Evolutionary conservation across 1,140 invertebrate genomes (phyloP).

Genomic region (Mactra quadrangularis): DNA sequence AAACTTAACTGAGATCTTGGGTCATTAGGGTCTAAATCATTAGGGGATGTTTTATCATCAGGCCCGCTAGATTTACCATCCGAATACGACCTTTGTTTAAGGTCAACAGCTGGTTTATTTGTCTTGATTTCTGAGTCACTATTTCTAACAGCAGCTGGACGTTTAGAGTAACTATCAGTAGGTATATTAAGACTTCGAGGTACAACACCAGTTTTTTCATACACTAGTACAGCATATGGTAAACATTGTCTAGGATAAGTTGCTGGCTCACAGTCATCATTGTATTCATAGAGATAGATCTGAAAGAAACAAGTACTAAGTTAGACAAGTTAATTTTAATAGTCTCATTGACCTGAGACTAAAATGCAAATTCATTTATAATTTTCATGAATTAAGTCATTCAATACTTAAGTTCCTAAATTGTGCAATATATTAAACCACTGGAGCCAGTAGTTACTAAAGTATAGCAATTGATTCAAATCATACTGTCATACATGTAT

Average conservation of each 20-base stretch:
- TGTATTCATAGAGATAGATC: conserved; percentile 69
- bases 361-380: no score
- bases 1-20: conserved; percentile 45
- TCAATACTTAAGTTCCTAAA: no score
- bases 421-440: no score
- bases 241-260: conserved; percentile 56
- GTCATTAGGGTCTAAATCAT: conserved; percentile 28
- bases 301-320: conserved; percentile 51
- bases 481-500: no score
- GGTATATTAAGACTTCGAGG: neutral
- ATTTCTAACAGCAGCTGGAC: neutral
- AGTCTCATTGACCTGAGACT: no score
- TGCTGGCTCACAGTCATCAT: conserved; percentile 64
- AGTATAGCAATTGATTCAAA: no score
- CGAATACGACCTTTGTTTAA: neutral
- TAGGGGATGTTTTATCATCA: neutral
- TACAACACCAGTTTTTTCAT: conserved; percentile 18
- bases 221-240: conserved; percentile 59
- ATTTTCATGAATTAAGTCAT: no score
- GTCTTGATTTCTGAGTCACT: no score
- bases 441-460: no score
- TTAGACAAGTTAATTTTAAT: no score
- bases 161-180: conserved; percentile 36
- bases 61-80: no score
- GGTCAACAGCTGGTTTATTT: neutral